These are phyloP conservation scores for Fragum whitleyi DNA, from an alignment of 2,888 invertebrate species.

Conservation along the genomic window DNA sequence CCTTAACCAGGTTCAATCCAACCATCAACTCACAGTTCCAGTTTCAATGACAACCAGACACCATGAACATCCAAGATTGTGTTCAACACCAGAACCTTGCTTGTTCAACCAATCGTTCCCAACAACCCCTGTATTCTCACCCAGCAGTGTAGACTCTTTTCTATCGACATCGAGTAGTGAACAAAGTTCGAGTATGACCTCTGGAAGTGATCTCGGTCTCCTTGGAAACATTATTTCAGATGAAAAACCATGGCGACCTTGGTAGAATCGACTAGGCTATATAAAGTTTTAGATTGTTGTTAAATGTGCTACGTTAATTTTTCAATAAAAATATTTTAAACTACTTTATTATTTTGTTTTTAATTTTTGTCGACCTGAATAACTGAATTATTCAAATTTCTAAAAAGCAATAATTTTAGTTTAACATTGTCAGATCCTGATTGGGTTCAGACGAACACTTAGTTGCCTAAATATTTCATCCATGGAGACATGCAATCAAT, in stretches of 20 bases:
- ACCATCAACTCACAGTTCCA: background rate
- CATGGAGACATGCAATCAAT: too few relatives aligned
- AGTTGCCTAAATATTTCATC: too few relatives aligned
- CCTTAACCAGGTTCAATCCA: background rate
- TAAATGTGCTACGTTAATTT: constrained; percentile 18
- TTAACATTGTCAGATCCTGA: too few relatives aligned
- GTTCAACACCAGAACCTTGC: constrained; percentile 11
- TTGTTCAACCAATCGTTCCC: background rate
- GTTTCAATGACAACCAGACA: background rate
- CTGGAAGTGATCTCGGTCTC: background rate
- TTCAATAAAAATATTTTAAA: background rate
- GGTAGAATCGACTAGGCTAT: background rate
- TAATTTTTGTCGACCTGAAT: too few relatives aligned
- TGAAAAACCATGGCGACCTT: constrained; percentile 17
- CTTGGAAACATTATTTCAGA: constrained; percentile 19
- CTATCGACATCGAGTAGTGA: background rate
- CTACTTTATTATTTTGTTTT: too few relatives aligned
- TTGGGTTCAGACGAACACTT: too few relatives aligned
- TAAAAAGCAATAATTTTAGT: too few relatives aligned
- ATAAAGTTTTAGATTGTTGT: background rate
- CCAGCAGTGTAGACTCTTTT: background rate
- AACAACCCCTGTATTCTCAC: background rate
- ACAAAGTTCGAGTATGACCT: background rate
- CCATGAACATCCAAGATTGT: background rate
- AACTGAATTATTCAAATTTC: too few relatives aligned